Evolutionary conservation across 1,140 invertebrate species (phyloP).

Genomic region (Drosophila simulans): DNA sequence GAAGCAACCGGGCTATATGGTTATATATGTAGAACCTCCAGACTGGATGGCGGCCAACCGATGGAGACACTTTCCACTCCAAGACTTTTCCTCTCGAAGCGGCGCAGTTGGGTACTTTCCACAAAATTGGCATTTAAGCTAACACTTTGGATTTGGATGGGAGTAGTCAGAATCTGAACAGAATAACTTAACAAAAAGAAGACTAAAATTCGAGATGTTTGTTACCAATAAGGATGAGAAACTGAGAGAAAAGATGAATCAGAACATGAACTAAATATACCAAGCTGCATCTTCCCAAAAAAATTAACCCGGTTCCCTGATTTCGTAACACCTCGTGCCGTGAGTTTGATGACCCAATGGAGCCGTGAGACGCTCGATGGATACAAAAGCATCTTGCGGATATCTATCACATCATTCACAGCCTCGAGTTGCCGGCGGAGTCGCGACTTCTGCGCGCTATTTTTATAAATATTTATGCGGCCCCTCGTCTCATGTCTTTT

Average conservation of each 20-base stretch:
- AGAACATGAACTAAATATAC: too few relatives aligned
- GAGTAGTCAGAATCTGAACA: background rate
- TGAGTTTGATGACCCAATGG: slow-evolving; percentile 18
- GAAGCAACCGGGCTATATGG: background rate
- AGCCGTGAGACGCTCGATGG: slow-evolving; percentile 3
- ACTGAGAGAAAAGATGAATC: too few relatives aligned
- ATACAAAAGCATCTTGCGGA: slow-evolving; percentile 31
- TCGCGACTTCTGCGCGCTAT: slow-evolving; percentile 56
- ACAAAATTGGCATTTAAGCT: background rate
- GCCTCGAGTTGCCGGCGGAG: slow-evolving; percentile 13
- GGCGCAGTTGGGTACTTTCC: background rate
- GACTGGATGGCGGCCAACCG: slow-evolving; percentile 75
- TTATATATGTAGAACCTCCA: slow-evolving; percentile 12
- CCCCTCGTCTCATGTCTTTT: slow-evolving; percentile 25
- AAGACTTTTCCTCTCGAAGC: slow-evolving; percentile 7
- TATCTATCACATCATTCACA: slow-evolving; percentile 65
- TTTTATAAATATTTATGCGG: slow-evolving; percentile 79
- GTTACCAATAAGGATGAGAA: too few relatives aligned
- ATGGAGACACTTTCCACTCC: slow-evolving; percentile 16
- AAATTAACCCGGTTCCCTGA: background rate
- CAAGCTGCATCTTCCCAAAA: background rate
- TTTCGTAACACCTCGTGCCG: slow-evolving; percentile 12
- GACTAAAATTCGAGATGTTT: too few relatives aligned
- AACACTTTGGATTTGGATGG: background rate
- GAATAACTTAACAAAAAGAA: too few relatives aligned